phyloP scores from a whole-genome alignment of 30 jellyfish, hydroid and myxozoan genomes.

The Cassiopea xamachana region DNA sequence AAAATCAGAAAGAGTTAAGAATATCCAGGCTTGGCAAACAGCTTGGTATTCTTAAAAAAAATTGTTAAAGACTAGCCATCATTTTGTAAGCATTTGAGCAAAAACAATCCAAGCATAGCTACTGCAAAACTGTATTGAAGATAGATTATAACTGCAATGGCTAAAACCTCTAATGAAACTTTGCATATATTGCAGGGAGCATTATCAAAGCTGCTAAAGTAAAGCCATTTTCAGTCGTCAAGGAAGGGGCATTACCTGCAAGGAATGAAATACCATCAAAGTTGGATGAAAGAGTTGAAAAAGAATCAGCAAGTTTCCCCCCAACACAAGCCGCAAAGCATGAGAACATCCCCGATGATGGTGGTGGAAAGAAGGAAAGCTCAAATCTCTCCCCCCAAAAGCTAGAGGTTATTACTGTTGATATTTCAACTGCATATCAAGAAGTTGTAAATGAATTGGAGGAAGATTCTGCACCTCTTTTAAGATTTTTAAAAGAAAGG shows the following conservation, averaged over 20 bases:
- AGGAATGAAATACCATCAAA: neutral
- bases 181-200: constrained; percentile 6
- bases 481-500: constrained; percentile 63
- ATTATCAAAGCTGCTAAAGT: constrained; percentile 66
- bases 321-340: neutral
- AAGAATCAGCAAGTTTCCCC: neutral
- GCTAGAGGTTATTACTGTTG: constrained; percentile 27
- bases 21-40: no score
- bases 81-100: no score
- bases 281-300: neutral
- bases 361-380: neutral
- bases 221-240: constrained; percentile 59
- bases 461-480: constrained; percentile 73
- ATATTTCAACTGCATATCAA: constrained; percentile 34
- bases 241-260: neutral
- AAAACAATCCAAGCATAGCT: no score
- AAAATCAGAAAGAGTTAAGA: no score
- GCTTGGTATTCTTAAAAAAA: no score
- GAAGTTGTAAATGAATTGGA: constrained; percentile 45
- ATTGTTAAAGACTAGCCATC: no score
- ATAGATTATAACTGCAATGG: no score
- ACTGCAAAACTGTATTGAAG: no score
- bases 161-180: no score
- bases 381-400: neutral
- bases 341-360: neutral